A percentile compares a stretch with the other conserved stretches of the same genome.
phyloP scores from a whole-genome alignment of 35 echinoderm and acorn worm species.

The Hemicentrotus pulcherrimus region DNA sequence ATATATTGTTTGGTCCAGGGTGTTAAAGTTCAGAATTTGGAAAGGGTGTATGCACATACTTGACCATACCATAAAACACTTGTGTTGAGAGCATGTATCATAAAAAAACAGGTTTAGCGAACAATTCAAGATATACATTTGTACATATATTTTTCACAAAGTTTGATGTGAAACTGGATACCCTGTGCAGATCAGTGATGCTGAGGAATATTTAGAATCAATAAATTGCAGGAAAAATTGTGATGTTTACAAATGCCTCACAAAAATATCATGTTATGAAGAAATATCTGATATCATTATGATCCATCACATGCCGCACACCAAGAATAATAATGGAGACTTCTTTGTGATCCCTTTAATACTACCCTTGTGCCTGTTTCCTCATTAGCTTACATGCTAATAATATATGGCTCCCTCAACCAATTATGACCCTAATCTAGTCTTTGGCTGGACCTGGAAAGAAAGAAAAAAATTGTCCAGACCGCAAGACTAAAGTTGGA shows the following conservation, averaged over 20 bases:
- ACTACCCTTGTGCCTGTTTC: background rate
- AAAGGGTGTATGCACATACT: no score
- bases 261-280: background rate
- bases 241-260: background rate
- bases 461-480: background rate
- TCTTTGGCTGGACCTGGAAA: background rate
- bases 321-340: background rate
- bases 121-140: no score
- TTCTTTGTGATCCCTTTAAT: background rate
- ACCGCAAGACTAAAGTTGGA: background rate
- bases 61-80: no score
- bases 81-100: no score
- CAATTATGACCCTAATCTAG: background rate
- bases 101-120: no score
- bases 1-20: no score
- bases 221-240: background rate
- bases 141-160: no score
- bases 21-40: no score
- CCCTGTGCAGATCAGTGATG: no score
- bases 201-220: no score
- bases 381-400: background rate
- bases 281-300: background rate
- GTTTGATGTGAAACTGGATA: no score
- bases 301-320: background rate
- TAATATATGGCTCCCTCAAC: background rate